Conservation (phyloP, 2,888 invertebrate genomes). For the Orchestes rusci region DNA sequence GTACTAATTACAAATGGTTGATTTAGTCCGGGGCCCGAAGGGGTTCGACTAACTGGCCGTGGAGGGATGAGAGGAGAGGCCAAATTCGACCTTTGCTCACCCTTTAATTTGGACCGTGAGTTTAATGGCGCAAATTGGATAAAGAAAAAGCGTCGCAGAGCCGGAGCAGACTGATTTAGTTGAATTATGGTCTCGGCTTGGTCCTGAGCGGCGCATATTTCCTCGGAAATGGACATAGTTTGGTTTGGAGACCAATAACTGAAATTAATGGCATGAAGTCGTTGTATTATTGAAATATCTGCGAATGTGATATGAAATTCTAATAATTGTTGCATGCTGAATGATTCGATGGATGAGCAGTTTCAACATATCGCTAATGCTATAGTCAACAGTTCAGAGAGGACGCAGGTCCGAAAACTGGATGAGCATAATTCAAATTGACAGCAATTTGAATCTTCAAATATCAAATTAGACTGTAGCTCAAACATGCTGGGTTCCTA, state of each 20-base stretch:
- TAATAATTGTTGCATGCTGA: conserved; percentile 13
- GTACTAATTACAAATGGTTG: conserved; percentile 43
- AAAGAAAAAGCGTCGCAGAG: conserved; percentile 34
- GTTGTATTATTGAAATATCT: conserved; percentile 20
- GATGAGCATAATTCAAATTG: too few species aligned
- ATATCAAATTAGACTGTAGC: too few species aligned
- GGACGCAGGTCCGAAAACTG: too few species aligned
- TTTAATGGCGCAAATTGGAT: conserved; percentile 42
- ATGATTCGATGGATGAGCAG: too few species aligned
- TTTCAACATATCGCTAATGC: too few species aligned
- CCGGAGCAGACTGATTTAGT: conserved; percentile 40
- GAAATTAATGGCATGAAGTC: conserved; percentile 43
- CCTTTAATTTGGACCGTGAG: conserved; percentile 43
- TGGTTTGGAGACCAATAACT: conserved; percentile 40
- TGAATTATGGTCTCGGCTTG: conserved; percentile 44
- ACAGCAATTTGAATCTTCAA: too few species aligned
- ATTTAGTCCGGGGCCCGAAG: conserved; percentile 35
- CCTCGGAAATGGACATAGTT: conserved; percentile 43
- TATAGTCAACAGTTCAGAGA: too few species aligned
- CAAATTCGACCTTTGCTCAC: conserved; percentile 26
- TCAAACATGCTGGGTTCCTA: neutral
- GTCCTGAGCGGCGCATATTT: conserved; percentile 39
- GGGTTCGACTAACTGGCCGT: neutral
- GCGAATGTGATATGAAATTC: conserved; percentile 10
- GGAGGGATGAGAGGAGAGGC: neutral